A percentile compares a stretch with the other conserved stretches of the same genome.
phyloP scores from a whole-genome alignment of 64 coral and sea anemone genomes.

The Acropora tenuis region DNA sequence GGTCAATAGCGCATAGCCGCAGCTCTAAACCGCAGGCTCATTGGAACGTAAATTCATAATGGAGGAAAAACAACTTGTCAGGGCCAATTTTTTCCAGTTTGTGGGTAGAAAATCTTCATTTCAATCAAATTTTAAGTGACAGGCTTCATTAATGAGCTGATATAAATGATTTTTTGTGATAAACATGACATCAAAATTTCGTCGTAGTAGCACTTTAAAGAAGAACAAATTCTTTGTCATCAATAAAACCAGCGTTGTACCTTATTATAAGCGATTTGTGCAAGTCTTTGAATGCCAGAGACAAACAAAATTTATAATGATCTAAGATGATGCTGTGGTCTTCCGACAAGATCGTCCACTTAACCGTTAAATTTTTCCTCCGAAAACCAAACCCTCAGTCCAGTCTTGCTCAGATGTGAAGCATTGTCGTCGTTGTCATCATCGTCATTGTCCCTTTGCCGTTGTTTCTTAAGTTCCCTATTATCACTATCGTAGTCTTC shows the following conservation, averaged over 20 bases:
- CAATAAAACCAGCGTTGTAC: background rate
- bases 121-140: no score
- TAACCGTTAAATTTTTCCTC: background rate
- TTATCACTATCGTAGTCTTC: no score
- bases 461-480: constrained; percentile 5
- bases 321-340: background rate
- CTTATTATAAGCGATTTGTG: background rate
- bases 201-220: background rate
- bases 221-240: constrained; percentile 14
- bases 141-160: no score
- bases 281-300: constrained; percentile 1
- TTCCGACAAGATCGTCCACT: background rate
- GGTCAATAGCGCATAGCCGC: no score
- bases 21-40: no score
- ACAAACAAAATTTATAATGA: background rate
- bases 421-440: background rate
- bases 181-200: no score
- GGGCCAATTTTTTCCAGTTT: no score
- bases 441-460: background rate
- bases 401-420: background rate
- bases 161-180: no score
- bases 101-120: no score
- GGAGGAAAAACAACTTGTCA: no score
- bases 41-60: no score
- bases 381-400: background rate